These are phyloP conservation scores for Pasiphila rectangulata DNA, from an alignment of 2,888 invertebrate species.

Conservation along the genomic window DNA sequence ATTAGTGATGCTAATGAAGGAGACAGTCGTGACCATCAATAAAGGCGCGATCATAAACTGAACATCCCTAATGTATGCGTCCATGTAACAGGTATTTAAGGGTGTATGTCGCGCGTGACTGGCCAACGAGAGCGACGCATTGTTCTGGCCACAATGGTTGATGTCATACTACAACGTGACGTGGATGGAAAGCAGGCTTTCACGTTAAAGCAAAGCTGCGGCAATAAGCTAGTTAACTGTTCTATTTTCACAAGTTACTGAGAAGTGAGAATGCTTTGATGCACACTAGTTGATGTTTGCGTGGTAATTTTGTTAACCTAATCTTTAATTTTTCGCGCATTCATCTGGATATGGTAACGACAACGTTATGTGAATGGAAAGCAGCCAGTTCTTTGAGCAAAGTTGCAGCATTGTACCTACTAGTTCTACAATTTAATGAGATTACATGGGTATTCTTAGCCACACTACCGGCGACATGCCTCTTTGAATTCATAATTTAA, in stretches of 20 bases:
- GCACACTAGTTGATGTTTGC: too few relatives aligned
- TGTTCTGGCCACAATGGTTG: constrained; percentile 66
- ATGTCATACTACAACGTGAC: constrained; percentile 62
- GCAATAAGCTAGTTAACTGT: constrained; percentile 4
- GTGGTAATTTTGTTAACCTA: too few relatives aligned
- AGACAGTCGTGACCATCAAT: constrained; percentile 45
- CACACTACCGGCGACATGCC: too few relatives aligned
- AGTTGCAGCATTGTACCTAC: too few relatives aligned
- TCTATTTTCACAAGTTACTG: not conserved
- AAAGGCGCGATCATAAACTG: constrained; percentile 39
- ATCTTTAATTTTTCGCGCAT: too few relatives aligned
- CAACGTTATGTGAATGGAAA: too few relatives aligned
- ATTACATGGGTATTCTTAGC: too few relatives aligned
- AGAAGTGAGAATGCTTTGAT: too few relatives aligned
- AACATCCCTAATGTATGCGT: constrained; percentile 47
- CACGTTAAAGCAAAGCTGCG: constrained; percentile 13
- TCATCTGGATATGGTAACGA: too few relatives aligned
- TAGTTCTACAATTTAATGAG: too few relatives aligned
- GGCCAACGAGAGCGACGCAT: constrained; percentile 54
- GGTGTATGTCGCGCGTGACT: constrained; percentile 53
- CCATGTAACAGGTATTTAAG: constrained; percentile 27
- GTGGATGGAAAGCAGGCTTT: constrained; percentile 29
- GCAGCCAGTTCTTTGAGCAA: too few relatives aligned
- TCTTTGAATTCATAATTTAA: too few relatives aligned
- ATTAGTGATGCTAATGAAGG: constrained; percentile 43